Base-by-base conservation (phyloP, 2,888 invertebrate genomes). In the Drosophila nigritarsus region DNA sequence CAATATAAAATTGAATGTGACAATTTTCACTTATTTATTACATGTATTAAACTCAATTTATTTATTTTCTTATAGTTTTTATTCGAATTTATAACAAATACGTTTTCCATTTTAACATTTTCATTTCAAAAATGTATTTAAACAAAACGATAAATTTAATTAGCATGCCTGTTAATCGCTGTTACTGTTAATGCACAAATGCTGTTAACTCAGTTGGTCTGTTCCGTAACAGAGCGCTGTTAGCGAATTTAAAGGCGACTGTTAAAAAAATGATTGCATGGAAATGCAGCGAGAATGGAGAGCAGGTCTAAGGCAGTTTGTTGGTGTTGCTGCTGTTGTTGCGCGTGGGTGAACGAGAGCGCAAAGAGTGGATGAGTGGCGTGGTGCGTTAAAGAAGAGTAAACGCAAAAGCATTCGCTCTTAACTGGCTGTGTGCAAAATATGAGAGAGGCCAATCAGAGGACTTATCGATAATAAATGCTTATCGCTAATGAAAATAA, bases 261-360 rank as follows among this genome's bases (percentile, higher is more conserved):
- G 65, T 65, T 32, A 55, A 60, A 4, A 4, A 29, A 20, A 20
- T 49, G 27, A 59, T 38, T 74, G 32, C 29, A 55, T 72, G 11
- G 30, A 62, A 74, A 67, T 63, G 75, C 77, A 77, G 60, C 80
- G 76, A 67, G 73, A 69, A 54, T 45, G 49, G 71, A 68, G 80
- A 59, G 54, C 45, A 49, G 8, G 0, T 1, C 27, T 42, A 34
- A 29, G 30, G 40, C 27, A 59, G 34, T 51, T 32, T 62, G 45
- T 60, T 60, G 67, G 18, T 45, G 20, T 45, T n/a, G 36, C 4
- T 4, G 38, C 38, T 55, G 24, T 24, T 45, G 34, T 54, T 49
- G 29, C 29, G 66, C 80, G 77, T 67, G 78, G 64, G 81, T 53
- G 78, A 62, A 24, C 54, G 40, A 70, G 63, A 64, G 53, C 34